Base-by-base conservation (phyloP, 2,888 invertebrate genomes). In the Drosophila gaucha region DNA sequence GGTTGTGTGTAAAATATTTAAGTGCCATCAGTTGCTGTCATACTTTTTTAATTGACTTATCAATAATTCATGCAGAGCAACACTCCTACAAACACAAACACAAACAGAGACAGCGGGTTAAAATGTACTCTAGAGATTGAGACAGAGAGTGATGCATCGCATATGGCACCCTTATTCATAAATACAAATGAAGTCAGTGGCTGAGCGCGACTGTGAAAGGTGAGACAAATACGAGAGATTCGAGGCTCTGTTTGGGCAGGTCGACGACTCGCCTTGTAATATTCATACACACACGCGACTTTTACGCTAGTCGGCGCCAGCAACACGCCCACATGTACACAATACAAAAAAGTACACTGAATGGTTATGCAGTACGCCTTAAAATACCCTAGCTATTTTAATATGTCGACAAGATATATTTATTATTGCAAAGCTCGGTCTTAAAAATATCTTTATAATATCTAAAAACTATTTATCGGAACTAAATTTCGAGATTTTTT, bases 31-130 rank as follows among this genome's bases (percentile, higher is more conserved):
- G 82, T 65, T 74, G 78, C 78, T 79, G 80, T 78, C 78, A 77
- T 88, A 78, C 77, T 79, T 86, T 88, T 89, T 90, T 90, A 90
- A 90, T 90, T 90, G 90, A 89, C 86, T 89, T 86, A 89, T 89
- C 78, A 88, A 86, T 89, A 88, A 90, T 90, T 89, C 88, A 89
- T 88, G 79, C 69, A 44, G 49, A 60, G 60, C 65, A 36, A 58
- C 67, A 59, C 26, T 62, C 30, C 44, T 33, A 30, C 63, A 50
- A 22, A 55, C 49, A 56, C n/a, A 56, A 35, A 67, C 16, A 28
- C 14, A 36, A 12, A 10, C 12, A 14, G n/a, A 20, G 31, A 9
- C 10, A 50, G 24, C 47, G n/a, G n/a, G n/a, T n/a, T n/a, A n/a
- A n/a, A n/a, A n/a, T n/a, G n/a, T n/a, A n/a, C n/a, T n/a, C n/a